phyloP scores from a whole-genome alignment of 2,888 invertebrate genomes.

The Pseudolycoriella hygida region DNA sequence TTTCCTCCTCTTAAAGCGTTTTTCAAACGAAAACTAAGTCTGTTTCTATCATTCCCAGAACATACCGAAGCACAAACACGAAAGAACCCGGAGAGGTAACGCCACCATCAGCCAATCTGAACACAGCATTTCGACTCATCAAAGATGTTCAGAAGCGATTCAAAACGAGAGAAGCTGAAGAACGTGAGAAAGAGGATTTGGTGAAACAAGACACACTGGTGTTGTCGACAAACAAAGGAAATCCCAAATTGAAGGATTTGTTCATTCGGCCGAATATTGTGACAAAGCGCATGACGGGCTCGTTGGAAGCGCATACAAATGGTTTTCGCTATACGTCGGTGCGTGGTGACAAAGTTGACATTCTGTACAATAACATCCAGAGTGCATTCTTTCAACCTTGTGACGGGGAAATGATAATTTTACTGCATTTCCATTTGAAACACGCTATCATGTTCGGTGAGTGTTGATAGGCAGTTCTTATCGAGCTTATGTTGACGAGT shows the following conservation, averaged over 20 bases:
- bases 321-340: constrained; percentile 96
- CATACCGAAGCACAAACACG: constrained; percentile 91
- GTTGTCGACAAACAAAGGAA: constrained; percentile 87
- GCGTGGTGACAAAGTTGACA: constrained; percentile 98
- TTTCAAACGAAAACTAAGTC: too few species aligned
- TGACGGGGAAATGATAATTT: constrained; percentile 98
- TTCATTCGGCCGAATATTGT: constrained; percentile 99
- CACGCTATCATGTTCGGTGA: constrained; percentile 97
- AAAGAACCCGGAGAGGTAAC: constrained; percentile 93
- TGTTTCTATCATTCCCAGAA: constrained; percentile 33
- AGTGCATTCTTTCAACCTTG: constrained; percentile 99
- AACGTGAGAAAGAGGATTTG: constrained; percentile 94
- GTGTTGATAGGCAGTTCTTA: constrained; percentile 9
- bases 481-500: too few species aligned
- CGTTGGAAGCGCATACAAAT: constrained; percentile 88
- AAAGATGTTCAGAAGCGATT: constrained; percentile 99
- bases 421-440: constrained; percentile 96
- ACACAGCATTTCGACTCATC: constrained; percentile 91
- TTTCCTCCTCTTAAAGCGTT: too few species aligned
- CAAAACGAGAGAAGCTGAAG: constrained; percentile 95
- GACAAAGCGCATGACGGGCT: constrained; percentile 85
- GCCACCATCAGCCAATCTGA: constrained; percentile 88
- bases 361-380: constrained; percentile 97
- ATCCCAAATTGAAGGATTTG: constrained; percentile 92
- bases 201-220: constrained; percentile 96